Base-by-base conservation (phyloP, 2,113 vertebrate species). In the Periophthalmodon schlosseri region DNA sequence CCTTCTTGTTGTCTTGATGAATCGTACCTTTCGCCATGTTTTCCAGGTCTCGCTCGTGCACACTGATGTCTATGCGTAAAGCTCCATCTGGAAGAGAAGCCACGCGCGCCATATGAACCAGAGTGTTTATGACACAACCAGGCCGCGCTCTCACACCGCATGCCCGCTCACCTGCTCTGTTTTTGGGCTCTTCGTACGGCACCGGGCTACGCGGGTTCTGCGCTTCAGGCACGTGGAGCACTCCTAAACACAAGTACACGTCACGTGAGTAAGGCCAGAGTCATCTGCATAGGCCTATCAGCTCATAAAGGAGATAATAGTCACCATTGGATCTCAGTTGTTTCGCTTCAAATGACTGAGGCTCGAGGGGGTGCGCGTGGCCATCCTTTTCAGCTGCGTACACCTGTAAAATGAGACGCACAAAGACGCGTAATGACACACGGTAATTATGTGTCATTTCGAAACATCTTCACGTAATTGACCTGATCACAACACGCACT, bases 11-110 rank as follows among this genome's bases (percentile, higher is more conserved):
- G 16, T 46, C 6, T n/a, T 36, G 14, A 34, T 61, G 77, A 23
- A 46, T 82, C 85, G 84, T 77, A 99, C 97, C 97, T 97, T 97
- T 97, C 16, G 97, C 97, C 95, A 99, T 89, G 83, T 95, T 97
- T 87, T 97, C 96, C 68, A 98, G 94, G 71, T 97, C 95, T 83
- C 96, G 96, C 61, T 97, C 95, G 72, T 91, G 95, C 57, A 96
- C 93, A 21, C 94, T 87, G 81, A 95, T 94, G 75, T 97, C 95
- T 80, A 94, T 92, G 86, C 92, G 86, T 60, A 96, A 91, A 72
- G 89, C 91, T 33, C 96, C 96, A 70, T 97, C 96, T 0, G 93
- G 57, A 52, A 69, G 54, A 67, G 61, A 28, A 20, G 39, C 5
- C 57, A 60, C 57, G 13, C 21, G 57, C 21, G 57, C 24, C 23